A percentile compares a stretch with the other conserved stretches of the same genome.
Conservation (phyloP, 2,797 vertebrate genomes). For the Meriones psammophilus region DNA sequence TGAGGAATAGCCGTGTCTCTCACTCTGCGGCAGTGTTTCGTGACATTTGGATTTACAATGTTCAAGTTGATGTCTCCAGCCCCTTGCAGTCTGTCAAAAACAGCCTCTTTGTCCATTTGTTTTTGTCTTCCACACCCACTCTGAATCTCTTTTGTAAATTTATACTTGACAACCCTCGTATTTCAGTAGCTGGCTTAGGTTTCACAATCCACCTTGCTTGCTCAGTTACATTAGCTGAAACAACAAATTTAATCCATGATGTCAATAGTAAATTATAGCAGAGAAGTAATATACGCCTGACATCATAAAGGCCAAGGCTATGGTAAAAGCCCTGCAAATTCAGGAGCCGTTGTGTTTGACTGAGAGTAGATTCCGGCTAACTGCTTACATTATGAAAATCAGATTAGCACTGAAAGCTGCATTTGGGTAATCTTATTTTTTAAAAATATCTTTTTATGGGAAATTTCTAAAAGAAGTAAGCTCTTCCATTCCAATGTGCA, state of each 20-base stretch:
- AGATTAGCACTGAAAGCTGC: conserved; percentile 82
- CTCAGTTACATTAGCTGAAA: conserved; percentile 91
- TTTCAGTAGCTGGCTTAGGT: conserved; percentile 90
- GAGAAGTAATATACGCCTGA: conserved; percentile 89
- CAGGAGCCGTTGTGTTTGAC: conserved; percentile 84
- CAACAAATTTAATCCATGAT: conserved; percentile 92
- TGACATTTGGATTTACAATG: conserved; percentile 92
- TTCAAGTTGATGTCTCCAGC: conserved; percentile 91
- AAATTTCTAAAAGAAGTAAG: conserved; percentile 83
- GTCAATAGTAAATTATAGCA: conserved; percentile 91
- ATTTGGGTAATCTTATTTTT: conserved; percentile 83
- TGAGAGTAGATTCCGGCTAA: conserved; percentile 77
- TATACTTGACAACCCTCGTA: conserved; percentile 92
- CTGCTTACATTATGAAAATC: conserved; percentile 85
- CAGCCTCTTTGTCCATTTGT: conserved; percentile 91
- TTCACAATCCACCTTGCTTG: conserved; percentile 90
- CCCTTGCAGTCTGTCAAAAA: conserved; percentile 91
- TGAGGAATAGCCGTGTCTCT: conserved; percentile 91
- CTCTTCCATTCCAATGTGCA: conserved; percentile 73
- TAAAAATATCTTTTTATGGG: conserved; percentile 74
- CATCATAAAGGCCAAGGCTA: conserved; percentile 89
- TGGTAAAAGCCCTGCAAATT: conserved; percentile 86
- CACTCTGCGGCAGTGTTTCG: conserved; percentile 87
- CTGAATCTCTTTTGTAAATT: conserved; percentile 93
- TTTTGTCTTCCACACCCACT: conserved; percentile 91